These are phyloP conservation scores for Gila orcuttii DNA, from an alignment of 2,113 vertebrate genomes.

Conservation along the genomic window DNA sequence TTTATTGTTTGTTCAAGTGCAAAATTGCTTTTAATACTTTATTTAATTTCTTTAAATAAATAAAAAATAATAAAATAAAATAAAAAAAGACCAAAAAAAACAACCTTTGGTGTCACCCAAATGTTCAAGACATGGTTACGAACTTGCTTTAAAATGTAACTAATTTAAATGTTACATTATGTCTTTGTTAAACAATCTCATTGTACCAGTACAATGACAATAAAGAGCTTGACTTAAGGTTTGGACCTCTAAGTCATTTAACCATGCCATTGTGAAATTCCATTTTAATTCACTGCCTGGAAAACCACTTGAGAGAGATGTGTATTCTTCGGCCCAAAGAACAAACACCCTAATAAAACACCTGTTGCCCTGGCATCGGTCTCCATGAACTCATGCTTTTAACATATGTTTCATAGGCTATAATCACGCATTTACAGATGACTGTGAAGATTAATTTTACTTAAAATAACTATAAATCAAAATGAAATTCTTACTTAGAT, in stretches of 20 bases:
- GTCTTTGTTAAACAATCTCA: not conserved
- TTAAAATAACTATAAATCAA: not conserved
- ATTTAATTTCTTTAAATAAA: too few species aligned
- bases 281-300: conserved; percentile 9
- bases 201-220: not conserved
- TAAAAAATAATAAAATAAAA: too few species aligned
- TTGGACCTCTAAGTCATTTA: not conserved
- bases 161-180: not conserved
- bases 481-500: conserved; percentile 72
- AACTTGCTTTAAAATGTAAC: not conserved
- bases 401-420: not conserved
- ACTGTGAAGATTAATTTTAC: not conserved
- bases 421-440: not conserved
- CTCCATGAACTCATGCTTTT: conserved; percentile 1
- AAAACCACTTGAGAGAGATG: conserved; percentile 9
- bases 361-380: not conserved
- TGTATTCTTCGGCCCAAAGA: not conserved
- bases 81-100: too few species aligned
- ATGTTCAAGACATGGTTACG: too few species aligned
- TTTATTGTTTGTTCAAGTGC: too few species aligned
- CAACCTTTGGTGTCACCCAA: too few species aligned
- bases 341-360: conserved; percentile 4
- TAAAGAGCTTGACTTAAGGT: not conserved
- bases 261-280: not conserved
- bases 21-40: too few species aligned